Base-by-base conservation (phyloP, 2,888 invertebrate species). In the Rhagonycha lutea region DNA sequence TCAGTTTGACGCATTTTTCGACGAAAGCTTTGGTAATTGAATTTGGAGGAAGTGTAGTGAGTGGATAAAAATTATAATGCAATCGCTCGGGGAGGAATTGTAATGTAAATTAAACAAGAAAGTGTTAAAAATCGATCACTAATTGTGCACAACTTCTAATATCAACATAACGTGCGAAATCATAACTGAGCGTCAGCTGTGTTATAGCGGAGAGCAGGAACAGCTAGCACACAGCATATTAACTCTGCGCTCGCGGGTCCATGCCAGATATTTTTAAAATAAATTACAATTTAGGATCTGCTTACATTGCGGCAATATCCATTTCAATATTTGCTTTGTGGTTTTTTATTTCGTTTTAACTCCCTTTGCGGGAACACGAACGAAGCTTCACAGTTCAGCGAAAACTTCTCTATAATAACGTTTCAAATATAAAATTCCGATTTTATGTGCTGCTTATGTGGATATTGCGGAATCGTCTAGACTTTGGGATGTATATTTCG, bases 151-250 rank as follows among this genome's bases (percentile, higher is more conserved):
- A 82, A 81, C 81, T 82, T 82, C 83, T 81, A 84, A 83, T 82
- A 85, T 83, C 83, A 85, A 85, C 85, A 84, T 78, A 81, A 84
- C 85, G 85, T 85, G 85, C 81, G 85, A 85, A 85, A 85, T 80
- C 83, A 84, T 80, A 84, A 84, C 84, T 76, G 81, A 80, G 79
- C 82, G 81, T 82, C 85, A 84, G 83, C 83, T 85, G 84, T 81
- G n/a, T 4, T n/a, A 81, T 75, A 79, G 79, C 82, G 79, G 82
- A 84, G 47, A 47, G n/a, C n/a, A 47, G 47, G n/a, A 47, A 47
- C 82, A 83, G 82, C 82, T 82, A 83, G 82, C 82, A 84, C 83
- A 79, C 81, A 75, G 77, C 80, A 79, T 79, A 71, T 68, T 65
- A 73, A 62, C 76, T 80, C 78, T 73, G 78, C 81, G 81, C 80